phyloP scores from a whole-genome alignment of 2,797 vertebrate genomes.

The Nasua narica region DNA sequence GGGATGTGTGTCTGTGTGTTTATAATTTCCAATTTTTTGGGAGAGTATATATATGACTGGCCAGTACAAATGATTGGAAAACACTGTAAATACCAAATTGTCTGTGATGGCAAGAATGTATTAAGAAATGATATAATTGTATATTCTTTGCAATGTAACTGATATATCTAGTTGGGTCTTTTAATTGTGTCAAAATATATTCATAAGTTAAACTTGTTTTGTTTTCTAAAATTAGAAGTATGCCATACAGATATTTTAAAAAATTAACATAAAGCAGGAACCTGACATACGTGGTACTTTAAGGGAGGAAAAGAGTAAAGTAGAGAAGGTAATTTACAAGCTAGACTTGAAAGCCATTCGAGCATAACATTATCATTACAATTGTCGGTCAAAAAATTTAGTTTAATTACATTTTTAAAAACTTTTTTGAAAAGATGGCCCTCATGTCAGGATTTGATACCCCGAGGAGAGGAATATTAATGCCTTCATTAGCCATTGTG shows the following conservation, averaged over 20 bases:
- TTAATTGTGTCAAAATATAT: constrained; percentile 2
- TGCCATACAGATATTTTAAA: neutral
- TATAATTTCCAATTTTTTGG: neutral
- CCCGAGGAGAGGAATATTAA: constrained; percentile 74
- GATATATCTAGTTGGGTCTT: neutral
- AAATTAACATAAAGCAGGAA: constrained; percentile 39
- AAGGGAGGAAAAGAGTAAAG: constrained; percentile 64
- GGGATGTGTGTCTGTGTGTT: neutral
- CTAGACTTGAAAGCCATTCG: constrained; percentile 78
- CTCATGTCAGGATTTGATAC: constrained; percentile 72
- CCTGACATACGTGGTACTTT: constrained; percentile 47
- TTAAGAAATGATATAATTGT: neutral
- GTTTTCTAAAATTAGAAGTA: constrained; percentile 56
- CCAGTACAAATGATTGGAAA: neutral
- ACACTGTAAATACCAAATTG: neutral
- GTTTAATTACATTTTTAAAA: constrained; percentile 80
- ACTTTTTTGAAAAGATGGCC: constrained; percentile 77
- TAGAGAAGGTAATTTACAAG: constrained; percentile 79
- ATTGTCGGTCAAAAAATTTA: constrained; percentile 83
- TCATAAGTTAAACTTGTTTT: constrained; percentile 49
- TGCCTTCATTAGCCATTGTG: constrained; percentile 75
- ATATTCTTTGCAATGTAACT: neutral
- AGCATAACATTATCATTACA: constrained; percentile 80
- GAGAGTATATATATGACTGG: neutral
- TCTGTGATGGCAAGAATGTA: neutral